phyloP scores from a whole-genome alignment of 1,140 invertebrate genomes.

The Anoplolepis gracilipes region DNA sequence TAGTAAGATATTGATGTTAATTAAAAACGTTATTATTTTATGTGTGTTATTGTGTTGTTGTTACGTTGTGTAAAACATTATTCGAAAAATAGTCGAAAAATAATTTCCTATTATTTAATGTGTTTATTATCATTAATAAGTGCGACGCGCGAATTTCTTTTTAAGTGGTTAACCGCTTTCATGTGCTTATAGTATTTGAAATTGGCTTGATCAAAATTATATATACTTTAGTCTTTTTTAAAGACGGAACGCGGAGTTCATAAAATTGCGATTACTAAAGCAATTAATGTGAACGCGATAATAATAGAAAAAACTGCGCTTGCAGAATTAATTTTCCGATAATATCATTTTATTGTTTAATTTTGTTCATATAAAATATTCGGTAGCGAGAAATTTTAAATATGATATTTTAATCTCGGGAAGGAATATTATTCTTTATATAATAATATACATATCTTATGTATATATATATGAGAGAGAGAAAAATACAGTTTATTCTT shows the following conservation, averaged over 20 bases:
- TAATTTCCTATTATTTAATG: slow-evolving; percentile 28
- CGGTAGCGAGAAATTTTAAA: not conserved
- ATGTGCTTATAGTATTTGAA: slow-evolving; percentile 59
- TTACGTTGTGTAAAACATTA: slow-evolving; percentile 42
- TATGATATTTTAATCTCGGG: not conserved
- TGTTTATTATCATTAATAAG: slow-evolving; percentile 33
- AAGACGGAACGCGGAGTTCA: slow-evolving; percentile 41
- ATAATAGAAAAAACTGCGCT: not conserved
- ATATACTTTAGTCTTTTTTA: slow-evolving; percentile 37
- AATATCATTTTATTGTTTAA: not conserved
- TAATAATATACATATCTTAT: not conserved
- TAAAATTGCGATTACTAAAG: slow-evolving; percentile 2
- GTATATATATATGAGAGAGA: not conserved
- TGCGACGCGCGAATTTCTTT: slow-evolving; percentile 5
- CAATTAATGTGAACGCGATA: not conserved
- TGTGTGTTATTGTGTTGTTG: slow-evolving; percentile 48
- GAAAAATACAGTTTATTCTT: not conserved
- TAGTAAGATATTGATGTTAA: slow-evolving; percentile 26
- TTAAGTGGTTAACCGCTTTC: slow-evolving; percentile 43
- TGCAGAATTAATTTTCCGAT: slow-evolving; percentile 18
- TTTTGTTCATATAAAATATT: slow-evolving; percentile 20
- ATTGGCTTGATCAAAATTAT: slow-evolving; percentile 46
- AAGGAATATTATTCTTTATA: not conserved
- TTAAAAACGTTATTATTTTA: slow-evolving; percentile 39
- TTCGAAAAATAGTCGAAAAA: slow-evolving; percentile 20